Evolutionary conservation across 2,113 vertebrate genomes (phyloP), one percentile per base, ranked within the genome.

Genomic region (Vombatus ursinus): DNA sequence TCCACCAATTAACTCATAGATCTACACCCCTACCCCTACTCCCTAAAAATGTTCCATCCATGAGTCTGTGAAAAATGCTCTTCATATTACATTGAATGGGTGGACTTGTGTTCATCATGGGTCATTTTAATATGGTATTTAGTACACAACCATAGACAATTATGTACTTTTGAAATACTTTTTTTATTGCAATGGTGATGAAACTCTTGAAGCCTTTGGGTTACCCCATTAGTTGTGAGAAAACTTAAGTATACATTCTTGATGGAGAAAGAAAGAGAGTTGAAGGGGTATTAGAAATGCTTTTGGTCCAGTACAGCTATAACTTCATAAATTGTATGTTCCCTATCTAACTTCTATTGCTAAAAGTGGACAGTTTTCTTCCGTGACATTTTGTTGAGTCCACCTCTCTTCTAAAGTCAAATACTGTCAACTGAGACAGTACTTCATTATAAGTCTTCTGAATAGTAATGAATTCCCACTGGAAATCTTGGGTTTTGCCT

Each of bases 401-500:
- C 95, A 94, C 22, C 6, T 93, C 25, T 61, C 14, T 77, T 77
- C 12, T 37, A 90, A 68, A 90, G 31, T 1, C 37, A n/a, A 54
- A 90, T 28, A n/a, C 5, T 25, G 8, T 37, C 92, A 11, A 37
- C 92, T 51, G 95, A 95, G 53, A 28, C 22, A 28, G 16, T 16
- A 26, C 3, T 68, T 92, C 50, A 51, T 90, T 50, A 44, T 44
- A 68, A 68, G 37, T 84, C 68, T 84, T 84, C 6, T 37, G 37
- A 44, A 84, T 84, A 44, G 6, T 19, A 22, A 84, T 4, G 37
- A 84, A 84, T 84, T 44, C 49, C 91, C 37, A 37, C 50, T 92
- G 26, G 16, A 97, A 96, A 92, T 91, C 50, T 37, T 94, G 19
- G 90, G 92, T 90, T 84, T 84, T 84, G 37, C 68, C n/a, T 84